phyloP scores from a whole-genome alignment of 2,888 invertebrate genomes.

The Himalopsyche japonica region DNA sequence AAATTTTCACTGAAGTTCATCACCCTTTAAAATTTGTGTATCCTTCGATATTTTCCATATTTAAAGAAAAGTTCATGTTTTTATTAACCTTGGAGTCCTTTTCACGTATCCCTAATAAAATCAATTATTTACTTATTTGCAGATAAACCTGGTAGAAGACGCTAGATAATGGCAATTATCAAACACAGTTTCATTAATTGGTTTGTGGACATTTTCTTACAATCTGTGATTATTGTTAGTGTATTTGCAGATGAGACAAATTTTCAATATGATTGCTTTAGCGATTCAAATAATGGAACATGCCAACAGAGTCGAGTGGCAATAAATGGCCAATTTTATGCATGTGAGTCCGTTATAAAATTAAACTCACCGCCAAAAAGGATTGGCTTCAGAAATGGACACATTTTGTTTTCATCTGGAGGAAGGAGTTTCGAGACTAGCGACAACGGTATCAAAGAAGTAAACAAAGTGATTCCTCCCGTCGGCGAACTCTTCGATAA shows the following conservation, averaged over 20 bases:
- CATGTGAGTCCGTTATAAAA: background rate
- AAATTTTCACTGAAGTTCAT: no score
- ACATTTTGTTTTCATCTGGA: background rate
- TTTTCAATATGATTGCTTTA: background rate
- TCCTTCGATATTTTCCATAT: no score
- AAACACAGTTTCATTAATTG: no score
- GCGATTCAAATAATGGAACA: background rate
- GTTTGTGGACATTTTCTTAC: no score
- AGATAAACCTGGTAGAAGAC: no score
- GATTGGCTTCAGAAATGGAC: background rate
- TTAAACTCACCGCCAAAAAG: slow-evolving; percentile 5
- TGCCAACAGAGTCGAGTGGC: slow-evolving; percentile 12
- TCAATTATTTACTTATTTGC: no score
- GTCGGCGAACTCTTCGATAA: background rate
- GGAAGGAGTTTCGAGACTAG: background rate
- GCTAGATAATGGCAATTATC: no score
- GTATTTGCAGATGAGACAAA: background rate
- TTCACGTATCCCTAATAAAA: no score
- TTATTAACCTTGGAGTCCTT: no score
- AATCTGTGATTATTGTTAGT: no score
- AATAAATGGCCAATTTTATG: slow-evolving; percentile 7
- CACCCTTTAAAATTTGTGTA: no score
- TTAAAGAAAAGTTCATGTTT: no score
- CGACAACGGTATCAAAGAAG: background rate
- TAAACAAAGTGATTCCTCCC: slow-evolving; percentile 9